These are phyloP conservation scores for Drosophila azteca DNA, from an alignment of 1,140 invertebrate species.

Conservation along the genomic window DNA sequence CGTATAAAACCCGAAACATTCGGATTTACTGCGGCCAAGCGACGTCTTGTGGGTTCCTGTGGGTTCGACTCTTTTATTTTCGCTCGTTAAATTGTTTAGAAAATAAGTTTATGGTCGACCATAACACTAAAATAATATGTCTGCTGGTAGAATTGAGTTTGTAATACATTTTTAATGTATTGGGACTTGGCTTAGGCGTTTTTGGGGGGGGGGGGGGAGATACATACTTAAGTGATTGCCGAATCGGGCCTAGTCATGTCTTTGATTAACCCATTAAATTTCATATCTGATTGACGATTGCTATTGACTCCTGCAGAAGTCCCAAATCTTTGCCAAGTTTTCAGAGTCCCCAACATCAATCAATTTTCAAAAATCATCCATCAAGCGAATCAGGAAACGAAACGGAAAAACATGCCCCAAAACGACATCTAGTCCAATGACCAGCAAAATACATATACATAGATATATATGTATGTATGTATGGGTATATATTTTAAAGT, in stretches of 20 bases:
- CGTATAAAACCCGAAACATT: constrained; percentile 28
- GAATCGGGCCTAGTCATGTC: neutral
- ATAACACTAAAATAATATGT: constrained; percentile 56
- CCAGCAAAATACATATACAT: neutral
- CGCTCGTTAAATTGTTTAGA: constrained; percentile 54
- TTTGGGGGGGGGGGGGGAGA: too few species aligned
- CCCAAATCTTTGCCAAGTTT: constrained; percentile 56
- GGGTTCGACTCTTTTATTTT: constrained; percentile 39
- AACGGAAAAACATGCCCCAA: constrained; percentile 34
- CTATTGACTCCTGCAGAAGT: neutral
- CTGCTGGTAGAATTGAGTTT: constrained; percentile 22
- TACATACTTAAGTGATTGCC: constrained; percentile 73
- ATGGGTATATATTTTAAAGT: too few species aligned
- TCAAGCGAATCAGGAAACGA: constrained; percentile 42
- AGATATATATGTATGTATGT: too few species aligned
- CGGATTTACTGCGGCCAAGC: neutral
- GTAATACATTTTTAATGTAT: constrained; percentile 68
- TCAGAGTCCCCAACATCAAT: constrained; percentile 49
- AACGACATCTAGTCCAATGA: constrained; percentile 29
- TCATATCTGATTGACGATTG: neutral
- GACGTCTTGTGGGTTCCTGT: neutral
- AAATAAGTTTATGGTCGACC: constrained; percentile 54
- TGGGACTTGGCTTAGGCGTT: neutral
- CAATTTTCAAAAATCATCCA: constrained; percentile 56
- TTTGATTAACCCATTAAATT: constrained; percentile 30